Evolutionary conservation across 1,140 invertebrate species (phyloP).

Genomic region (Asobara japonica): DNA sequence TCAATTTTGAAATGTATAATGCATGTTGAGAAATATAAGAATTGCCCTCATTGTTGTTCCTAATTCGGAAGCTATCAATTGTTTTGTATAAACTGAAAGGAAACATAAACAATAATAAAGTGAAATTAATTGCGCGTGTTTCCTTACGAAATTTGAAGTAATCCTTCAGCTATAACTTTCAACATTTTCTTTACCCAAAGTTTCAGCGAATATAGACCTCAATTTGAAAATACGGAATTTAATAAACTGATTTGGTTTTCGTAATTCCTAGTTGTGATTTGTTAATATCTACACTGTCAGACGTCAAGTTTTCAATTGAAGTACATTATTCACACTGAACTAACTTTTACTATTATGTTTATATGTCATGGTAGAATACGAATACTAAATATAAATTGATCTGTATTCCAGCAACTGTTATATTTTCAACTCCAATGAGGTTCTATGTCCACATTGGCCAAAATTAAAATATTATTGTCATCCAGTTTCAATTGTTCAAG

Average conservation of each 20-base stretch:
- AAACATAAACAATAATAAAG: too few relatives aligned
- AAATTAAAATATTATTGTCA: background rate
- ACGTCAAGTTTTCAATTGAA: background rate
- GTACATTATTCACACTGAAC: background rate
- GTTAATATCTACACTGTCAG: background rate
- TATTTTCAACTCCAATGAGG: background rate
- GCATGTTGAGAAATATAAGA: background rate
- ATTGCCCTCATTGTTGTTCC: background rate
- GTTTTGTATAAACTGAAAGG: too few relatives aligned
- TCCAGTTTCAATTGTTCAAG: background rate
- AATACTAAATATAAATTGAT: background rate
- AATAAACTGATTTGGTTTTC: background rate
- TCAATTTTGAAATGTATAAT: background rate
- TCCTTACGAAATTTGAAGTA: background rate
- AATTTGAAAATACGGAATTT: background rate
- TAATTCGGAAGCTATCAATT: background rate
- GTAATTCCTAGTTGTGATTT: background rate
- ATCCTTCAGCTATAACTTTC: background rate
- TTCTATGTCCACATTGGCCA: background rate
- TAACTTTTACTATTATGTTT: background rate
- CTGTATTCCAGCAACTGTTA: background rate
- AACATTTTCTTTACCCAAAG: too few relatives aligned
- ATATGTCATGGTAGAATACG: background rate
- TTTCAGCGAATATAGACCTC: background rate
- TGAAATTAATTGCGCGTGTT: background rate